Percentiles rank a stretch among this genome's conserved stretches.
Conservation (phyloP, 1,140 invertebrate genomes). For the Ceratitis capitata region DNA sequence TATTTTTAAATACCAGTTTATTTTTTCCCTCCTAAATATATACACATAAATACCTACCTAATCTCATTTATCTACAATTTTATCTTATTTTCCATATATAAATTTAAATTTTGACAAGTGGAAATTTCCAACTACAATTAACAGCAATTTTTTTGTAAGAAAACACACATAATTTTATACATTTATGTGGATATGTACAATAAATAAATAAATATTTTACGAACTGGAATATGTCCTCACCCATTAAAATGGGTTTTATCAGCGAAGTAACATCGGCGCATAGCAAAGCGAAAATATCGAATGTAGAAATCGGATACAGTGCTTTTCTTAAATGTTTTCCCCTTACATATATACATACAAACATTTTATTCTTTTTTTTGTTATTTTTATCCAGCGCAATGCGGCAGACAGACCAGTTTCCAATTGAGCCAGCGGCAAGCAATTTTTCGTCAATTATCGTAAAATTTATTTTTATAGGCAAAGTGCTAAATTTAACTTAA, state of each 20-base stretch:
- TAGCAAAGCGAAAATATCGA: neutral
- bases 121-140: neutral
- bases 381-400: neutral
- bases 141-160: neutral
- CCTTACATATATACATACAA: neutral
- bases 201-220: neutral
- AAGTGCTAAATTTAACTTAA: constrained; percentile 33
- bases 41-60: neutral
- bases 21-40: too few relatives aligned
- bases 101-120: neutral
- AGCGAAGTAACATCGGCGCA: neutral
- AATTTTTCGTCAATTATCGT: constrained; percentile 22
- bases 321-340: neutral
- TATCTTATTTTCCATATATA: neutral
- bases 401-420: neutral
- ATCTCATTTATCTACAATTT: neutral
- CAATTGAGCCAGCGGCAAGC: neutral
- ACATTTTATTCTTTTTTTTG: neutral
- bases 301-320: neutral
- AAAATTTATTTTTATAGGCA: constrained; percentile 29
- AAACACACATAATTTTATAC: too few relatives aligned
- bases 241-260: neutral
- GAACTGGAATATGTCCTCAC: constrained; percentile 10
- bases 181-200: neutral
- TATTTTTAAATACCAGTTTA: too few relatives aligned